Conservation (phyloP, 92 coral and sea anemone genomes). For the Phenganax stokvisi region DNA sequence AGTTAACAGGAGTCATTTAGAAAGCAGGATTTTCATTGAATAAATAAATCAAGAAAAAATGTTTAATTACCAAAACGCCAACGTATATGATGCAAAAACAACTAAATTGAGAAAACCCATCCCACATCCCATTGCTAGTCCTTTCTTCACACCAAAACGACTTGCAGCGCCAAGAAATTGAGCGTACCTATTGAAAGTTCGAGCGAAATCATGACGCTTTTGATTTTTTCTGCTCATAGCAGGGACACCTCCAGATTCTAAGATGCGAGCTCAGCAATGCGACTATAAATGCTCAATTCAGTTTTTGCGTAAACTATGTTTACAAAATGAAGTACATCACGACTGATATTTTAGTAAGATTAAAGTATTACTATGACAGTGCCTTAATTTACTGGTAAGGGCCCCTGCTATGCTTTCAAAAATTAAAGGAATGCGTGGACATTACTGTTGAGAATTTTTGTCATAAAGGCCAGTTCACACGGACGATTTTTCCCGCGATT, state of each 20-base stretch:
- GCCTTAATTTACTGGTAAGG: too few species aligned
- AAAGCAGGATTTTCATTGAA: neutral
- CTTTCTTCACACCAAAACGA: conserved; percentile 77
- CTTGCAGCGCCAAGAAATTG: conserved; percentile 66
- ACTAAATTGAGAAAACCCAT: conserved; percentile 77
- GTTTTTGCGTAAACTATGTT: too few species aligned
- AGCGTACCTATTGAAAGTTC: conserved; percentile 48
- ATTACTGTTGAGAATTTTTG: too few species aligned
- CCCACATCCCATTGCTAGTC: conserved; percentile 71
- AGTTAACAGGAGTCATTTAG: neutral
- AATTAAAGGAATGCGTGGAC: too few species aligned
- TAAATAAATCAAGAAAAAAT: neutral
- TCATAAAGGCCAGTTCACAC: too few species aligned
- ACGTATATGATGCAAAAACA: conserved; percentile 73
- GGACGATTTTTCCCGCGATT: too few species aligned
- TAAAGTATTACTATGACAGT: too few species aligned
- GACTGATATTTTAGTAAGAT: too few species aligned
- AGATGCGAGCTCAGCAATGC: too few species aligned
- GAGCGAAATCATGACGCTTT: neutral
- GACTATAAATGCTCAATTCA: too few species aligned
- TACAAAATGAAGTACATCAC: too few species aligned
- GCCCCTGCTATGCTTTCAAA: too few species aligned
- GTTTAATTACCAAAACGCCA: conserved; percentile 75
- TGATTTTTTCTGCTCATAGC: neutral
- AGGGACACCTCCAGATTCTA: neutral